Evolutionary conservation across 37 sponge, comb jelly and placozoan species (phyloP), one percentile per base, ranked within the genome.

Genomic region (Petrosia ficiformis): DNA sequence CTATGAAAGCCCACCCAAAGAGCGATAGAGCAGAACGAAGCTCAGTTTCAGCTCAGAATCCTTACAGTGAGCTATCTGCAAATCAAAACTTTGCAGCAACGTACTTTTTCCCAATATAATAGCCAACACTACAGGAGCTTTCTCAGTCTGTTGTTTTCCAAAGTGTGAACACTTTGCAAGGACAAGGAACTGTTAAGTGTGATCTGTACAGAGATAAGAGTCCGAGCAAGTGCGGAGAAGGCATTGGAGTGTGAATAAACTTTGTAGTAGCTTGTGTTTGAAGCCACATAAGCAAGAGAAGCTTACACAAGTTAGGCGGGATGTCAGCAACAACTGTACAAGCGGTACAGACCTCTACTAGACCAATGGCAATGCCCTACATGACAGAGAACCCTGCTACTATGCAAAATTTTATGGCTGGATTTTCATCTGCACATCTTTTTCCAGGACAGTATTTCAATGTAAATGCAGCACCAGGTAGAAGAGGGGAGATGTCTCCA

Each of bases 191-290:
- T n/a, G n/a, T n/a, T n/a, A n/a, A n/a, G n/a, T n/a, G n/a, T n/a
- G n/a, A n/a, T n/a, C n/a, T n/a, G n/a, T n/a, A n/a, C n/a, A n/a
- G n/a, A n/a, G n/a, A n/a, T n/a, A n/a, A n/a, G n/a, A n/a, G n/a
- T n/a, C 63, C 63, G 63, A 5, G 25, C 26, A 61, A 61, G 63
- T 61, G 63, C 63, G n/a, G 6, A 61, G 63, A 11, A 61, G 28
- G 28, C 63, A 61, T 11, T 48, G 54, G 54, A 48, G 28, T 61
- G 63, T 61, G 63, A 61, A 61, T 61, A 61, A 61, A 61, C 63
- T 61, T 61, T 61, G 63, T 5, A 26, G 63, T 61, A 26, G 14
- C 14, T 48, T 48, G 63, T 26, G 63, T 61, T 61, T 61, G 63
- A 61, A 61, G 63, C 63, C 63, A 61, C 26, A 61, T n/a, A 61